Evolutionary conservation across 92 coral and sea anemone genomes (phyloP).

Genomic region (Scolanthus callimorphus): DNA sequence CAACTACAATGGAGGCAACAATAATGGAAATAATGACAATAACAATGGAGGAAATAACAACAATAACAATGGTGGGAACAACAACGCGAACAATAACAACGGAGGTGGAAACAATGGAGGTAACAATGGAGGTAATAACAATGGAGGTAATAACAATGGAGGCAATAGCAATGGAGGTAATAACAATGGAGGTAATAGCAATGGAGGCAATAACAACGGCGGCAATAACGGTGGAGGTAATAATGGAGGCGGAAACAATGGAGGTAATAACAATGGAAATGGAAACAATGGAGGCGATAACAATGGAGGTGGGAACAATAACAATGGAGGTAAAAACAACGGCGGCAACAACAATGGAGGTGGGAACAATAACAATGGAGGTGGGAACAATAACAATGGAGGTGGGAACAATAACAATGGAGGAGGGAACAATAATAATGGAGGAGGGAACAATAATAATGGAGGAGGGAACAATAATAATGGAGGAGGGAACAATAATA

Average conservation of each 20-base stretch:
- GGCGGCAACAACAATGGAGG: conserved; percentile 4
- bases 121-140: too few relatives aligned
- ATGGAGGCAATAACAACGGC: conserved; percentile 7
- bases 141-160: background rate
- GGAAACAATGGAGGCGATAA: background rate
- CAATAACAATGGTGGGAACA: background rate
- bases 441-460: background rate
- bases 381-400: background rate
- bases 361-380: too few relatives aligned
- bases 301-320: conserved; percentile 1
- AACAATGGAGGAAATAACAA: background rate
- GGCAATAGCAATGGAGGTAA: background rate
- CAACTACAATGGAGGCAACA: background rate
- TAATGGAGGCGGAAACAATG: background rate
- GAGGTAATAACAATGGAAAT: conserved; percentile 4
- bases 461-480: background rate
- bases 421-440: too few relatives aligned
- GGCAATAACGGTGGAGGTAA: conserved; percentile 1
- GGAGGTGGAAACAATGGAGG: conserved; percentile 5
- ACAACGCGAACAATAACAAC: background rate
- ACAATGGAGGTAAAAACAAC: background rate
- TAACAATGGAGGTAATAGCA: conserved; percentile 3
- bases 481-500: background rate
- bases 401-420: background rate
- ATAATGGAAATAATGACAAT: background rate